phyloP scores from a whole-genome alignment of 2,797 vertebrate genomes.

The Apogon talboti region DNA sequence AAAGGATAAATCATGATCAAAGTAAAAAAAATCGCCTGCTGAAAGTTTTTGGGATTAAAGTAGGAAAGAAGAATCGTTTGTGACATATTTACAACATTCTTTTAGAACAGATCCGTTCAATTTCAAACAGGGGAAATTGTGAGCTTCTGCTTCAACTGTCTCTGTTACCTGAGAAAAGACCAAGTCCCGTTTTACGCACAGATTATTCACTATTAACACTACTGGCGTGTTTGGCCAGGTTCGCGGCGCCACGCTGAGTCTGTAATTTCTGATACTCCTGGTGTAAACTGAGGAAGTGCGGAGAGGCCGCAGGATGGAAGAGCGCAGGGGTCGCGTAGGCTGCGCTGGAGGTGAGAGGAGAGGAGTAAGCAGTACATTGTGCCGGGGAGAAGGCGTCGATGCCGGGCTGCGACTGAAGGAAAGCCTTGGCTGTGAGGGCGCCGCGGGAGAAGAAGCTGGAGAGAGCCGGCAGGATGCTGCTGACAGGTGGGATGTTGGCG shows the following conservation, averaged over 20 bases:
- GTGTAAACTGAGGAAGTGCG: constrained; percentile 79
- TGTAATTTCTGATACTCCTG: constrained; percentile 83
- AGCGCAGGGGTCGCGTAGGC: constrained; percentile 73
- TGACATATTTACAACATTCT: constrained; percentile 62
- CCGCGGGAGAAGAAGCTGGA: constrained; percentile 84
- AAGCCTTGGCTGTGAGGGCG: constrained; percentile 78
- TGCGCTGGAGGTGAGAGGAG: constrained; percentile 62
- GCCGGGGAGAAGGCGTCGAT: constrained; percentile 73
- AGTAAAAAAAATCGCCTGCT: constrained; percentile 17
- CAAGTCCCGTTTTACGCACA: constrained; percentile 16
- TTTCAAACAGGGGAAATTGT: constrained; percentile 15
- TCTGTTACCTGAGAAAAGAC: constrained; percentile 77
- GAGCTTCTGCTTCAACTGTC: constrained; percentile 36
- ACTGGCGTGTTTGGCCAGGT: constrained; percentile 66
- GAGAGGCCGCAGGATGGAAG: constrained; percentile 76
- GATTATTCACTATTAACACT: constrained; percentile 43
- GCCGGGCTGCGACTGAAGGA: constrained; percentile 72
- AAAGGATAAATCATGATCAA: constrained; percentile 34
- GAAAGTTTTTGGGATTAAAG: constrained; percentile 16
- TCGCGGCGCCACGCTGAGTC: constrained; percentile 63
- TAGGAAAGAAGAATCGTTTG: constrained; percentile 2
- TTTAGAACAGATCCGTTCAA: constrained; percentile 36
- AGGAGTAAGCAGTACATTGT: constrained; percentile 60
- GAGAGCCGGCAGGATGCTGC: constrained; percentile 82
- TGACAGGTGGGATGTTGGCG: constrained; percentile 78